Evolutionary conservation across 2,113 vertebrate genomes (phyloP), one percentile per base, ranked within the genome.

Genomic region (Salvelinus sp.): DNA sequence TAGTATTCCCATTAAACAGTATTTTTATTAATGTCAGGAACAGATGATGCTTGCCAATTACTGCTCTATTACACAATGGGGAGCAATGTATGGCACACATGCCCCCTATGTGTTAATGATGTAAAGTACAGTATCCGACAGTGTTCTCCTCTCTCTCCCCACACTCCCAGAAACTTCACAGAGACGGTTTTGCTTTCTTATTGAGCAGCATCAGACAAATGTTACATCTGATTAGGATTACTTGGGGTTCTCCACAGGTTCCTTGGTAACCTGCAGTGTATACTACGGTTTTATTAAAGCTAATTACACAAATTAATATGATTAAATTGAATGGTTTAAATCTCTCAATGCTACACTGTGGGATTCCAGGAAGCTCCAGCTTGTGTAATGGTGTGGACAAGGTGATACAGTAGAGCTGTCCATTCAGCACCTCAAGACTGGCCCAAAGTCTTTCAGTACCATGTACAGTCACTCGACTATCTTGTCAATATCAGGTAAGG

Each of bases 1-100:
- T 84, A 44, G 38, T 44, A 44, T 44, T 44, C 10, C 38, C 81
- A 74, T 78, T 66, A 78, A 79, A 66, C 50, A 5, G 7, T 90
- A 88, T 86, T 90, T 90, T 89, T 85, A 91, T 85, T 85, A 82
- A 75, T 63, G 80, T 72, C 80, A 82, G 28, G 82, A 82, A 81
- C n/a, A 84, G 85, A 76, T 83, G 83, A 86, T 87, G 86, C 77
- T 81, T 87, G 82, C 75, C 80, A 79, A 79, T 83, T 82, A 87
- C 84, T 78, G 70, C 79, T 75, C 76, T 27, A 79, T 89, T 87
- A 90, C 79, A 72, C 88, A 87, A 88, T 75, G 83, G 5, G 16
- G 58, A 72, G 54, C 44, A 48, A 22, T 66, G 14, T 30, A 70
- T 6, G 76, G 72, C 70, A 73, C 38, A 44, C 9, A 44, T 82